Evolutionary conservation across 2,113 vertebrate species (phyloP).

Genomic region (Kryptolebias marmoratus): DNA sequence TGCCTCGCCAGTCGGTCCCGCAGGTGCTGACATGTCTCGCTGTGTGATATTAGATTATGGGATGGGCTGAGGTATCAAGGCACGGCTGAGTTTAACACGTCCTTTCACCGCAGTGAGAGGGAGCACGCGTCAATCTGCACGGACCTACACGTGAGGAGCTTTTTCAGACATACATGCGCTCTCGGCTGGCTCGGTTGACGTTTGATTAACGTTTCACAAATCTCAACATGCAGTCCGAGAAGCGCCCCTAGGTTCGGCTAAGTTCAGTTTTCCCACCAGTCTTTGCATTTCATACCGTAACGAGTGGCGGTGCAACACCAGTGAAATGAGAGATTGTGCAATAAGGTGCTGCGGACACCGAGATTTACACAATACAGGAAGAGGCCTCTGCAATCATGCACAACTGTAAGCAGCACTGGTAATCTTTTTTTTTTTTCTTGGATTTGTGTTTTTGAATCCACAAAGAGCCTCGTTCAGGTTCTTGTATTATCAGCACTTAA

Average conservation of each 20-base stretch:
- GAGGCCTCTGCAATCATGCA: constrained; percentile 41
- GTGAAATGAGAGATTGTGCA: constrained; percentile 60
- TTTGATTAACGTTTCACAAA: not conserved
- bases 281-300: not conserved
- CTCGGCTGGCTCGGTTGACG: too few relatives aligned
- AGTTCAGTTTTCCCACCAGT: not conserved
- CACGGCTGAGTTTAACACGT: constrained; percentile 10
- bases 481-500: constrained; percentile 46
- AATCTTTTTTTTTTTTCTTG: not conserved
- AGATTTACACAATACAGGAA: constrained; percentile 10
- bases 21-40: too few relatives aligned
- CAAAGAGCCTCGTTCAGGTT: constrained; percentile 47
- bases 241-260: not conserved
- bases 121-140: too few relatives aligned
- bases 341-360: constrained; percentile 54
- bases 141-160: too few relatives aligned
- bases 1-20: too few relatives aligned
- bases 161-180: too few relatives aligned
- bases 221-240: not conserved
- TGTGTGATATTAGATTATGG: too few relatives aligned
- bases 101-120: not conserved
- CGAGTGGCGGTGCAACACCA: not conserved
- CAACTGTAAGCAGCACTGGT: constrained; percentile 48
- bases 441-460: constrained; percentile 19
- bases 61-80: too few relatives aligned